phyloP scores from a whole-genome alignment of 2,113 vertebrate species.

The Syngnathus typhle region DNA sequence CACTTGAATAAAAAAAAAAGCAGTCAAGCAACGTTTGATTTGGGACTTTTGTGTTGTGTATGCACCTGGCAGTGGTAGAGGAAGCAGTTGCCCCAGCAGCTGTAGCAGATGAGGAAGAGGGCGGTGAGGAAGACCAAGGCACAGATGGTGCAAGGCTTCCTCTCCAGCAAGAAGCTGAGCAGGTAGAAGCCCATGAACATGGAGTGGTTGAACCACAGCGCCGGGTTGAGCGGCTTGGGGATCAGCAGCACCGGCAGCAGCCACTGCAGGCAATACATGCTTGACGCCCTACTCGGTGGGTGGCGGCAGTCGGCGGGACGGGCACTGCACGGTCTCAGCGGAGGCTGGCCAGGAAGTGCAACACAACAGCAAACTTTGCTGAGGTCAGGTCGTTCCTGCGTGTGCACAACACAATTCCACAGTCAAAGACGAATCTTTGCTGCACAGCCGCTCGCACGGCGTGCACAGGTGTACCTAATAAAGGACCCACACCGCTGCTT shows the following conservation, averaged over 20 bases:
- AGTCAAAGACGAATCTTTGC: too few relatives aligned
- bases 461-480: too few relatives aligned
- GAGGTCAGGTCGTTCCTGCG: conserved; percentile 3
- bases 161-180: conserved; percentile 97
- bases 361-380: neutral
- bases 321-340: neutral
- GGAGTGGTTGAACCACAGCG: conserved; percentile 98
- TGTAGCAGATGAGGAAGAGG: conserved; percentile 97
- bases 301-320: too few relatives aligned
- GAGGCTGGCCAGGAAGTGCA: neutral
- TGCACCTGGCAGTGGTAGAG: conserved; percentile 86
- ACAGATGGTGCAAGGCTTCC: conserved; percentile 99
- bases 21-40: too few relatives aligned
- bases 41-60: neutral
- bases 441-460: neutral
- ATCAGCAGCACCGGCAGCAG: conserved; percentile 96
- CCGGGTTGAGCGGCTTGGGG: conserved; percentile 96
- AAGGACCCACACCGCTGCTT: too few relatives aligned
- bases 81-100: conserved; percentile 99
- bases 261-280: conserved; percentile 99
- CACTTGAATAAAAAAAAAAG: too few relatives aligned
- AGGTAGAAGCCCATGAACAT: conserved; percentile 99
- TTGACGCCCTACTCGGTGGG: neutral
- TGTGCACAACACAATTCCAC: neutral
- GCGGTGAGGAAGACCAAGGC: conserved; percentile 98